Conservation (phyloP, 2,113 vertebrate genomes). For the Chionis minor region DNA sequence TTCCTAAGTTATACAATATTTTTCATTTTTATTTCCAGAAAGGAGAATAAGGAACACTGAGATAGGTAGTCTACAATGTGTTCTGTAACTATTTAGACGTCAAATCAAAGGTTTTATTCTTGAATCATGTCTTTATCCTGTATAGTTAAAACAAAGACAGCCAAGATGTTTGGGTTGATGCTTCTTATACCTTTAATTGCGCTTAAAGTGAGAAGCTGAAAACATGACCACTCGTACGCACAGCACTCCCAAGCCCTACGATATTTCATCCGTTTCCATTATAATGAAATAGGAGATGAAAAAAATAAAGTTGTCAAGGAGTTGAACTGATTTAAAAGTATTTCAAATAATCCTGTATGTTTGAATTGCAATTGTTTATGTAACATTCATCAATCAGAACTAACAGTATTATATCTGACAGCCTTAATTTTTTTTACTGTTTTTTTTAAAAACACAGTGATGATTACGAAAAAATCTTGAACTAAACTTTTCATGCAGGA, state of each 20-base stretch:
- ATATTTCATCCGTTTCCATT: not conserved
- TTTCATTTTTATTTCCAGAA: not conserved
- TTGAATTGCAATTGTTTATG: not conserved
- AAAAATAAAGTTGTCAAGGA: not conserved
- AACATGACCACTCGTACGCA: rapidly evolving
- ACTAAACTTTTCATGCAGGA: not conserved
- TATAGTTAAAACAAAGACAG: not conserved
- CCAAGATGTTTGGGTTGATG: not conserved
- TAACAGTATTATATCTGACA: not conserved
- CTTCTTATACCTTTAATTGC: not conserved
- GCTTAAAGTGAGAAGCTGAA: not conserved
- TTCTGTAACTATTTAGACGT: not conserved
- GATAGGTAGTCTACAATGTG: not conserved
- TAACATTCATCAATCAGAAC: not conserved
- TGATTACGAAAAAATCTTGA: not conserved
- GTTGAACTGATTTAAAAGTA: not conserved
- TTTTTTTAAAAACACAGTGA: not conserved
- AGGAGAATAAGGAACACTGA: not conserved
- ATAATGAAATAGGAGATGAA: not conserved
- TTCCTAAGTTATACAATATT: not conserved
- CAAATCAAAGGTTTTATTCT: not conserved
- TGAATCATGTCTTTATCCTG: not conserved
- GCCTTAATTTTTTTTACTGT: not conserved
- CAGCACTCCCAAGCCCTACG: not conserved
- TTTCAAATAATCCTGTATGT: not conserved